Evolutionary conservation across 2,888 invertebrate genomes (phyloP).

Genomic region (Fabriciana adippe): DNA sequence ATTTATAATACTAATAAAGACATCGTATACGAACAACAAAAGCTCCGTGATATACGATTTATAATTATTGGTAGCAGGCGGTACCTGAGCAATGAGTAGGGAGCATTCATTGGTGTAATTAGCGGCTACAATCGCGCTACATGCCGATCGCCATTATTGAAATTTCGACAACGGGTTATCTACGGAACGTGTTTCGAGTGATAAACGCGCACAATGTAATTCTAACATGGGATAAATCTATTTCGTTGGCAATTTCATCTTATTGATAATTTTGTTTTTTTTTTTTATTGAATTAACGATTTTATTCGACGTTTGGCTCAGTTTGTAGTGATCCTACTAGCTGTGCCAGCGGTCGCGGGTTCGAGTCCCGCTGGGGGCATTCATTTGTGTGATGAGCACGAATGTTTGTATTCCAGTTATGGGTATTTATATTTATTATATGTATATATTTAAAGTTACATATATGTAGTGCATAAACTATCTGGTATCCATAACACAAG

Average conservation of each 20-base stretch:
- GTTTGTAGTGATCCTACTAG: too few species aligned
- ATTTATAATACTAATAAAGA: too few species aligned
- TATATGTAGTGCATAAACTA: too few species aligned
- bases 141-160: constrained; percentile 25
- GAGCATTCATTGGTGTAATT: constrained; percentile 22
- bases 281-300: not conserved
- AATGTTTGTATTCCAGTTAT: too few species aligned
- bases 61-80: constrained; percentile 10
- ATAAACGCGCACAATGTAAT: not conserved
- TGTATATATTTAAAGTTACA: too few species aligned
- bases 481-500: too few species aligned
- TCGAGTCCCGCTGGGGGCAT: too few species aligned
- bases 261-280: not conserved
- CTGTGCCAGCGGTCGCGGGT: too few species aligned
- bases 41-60: constrained; percentile 3
- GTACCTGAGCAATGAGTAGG: not conserved
- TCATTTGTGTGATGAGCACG: too few species aligned
- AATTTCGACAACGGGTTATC: constrained; percentile 26
- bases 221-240: constrained; percentile 13
- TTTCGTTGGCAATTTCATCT: not conserved
- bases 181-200: constrained; percentile 22
- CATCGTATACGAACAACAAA: too few species aligned
- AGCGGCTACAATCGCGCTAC: constrained; percentile 11
- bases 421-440: too few species aligned
- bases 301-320: too few species aligned